phyloP scores from a whole-genome alignment of 2,888 invertebrate genomes.

The Pyrrhosoma nymphula region DNA sequence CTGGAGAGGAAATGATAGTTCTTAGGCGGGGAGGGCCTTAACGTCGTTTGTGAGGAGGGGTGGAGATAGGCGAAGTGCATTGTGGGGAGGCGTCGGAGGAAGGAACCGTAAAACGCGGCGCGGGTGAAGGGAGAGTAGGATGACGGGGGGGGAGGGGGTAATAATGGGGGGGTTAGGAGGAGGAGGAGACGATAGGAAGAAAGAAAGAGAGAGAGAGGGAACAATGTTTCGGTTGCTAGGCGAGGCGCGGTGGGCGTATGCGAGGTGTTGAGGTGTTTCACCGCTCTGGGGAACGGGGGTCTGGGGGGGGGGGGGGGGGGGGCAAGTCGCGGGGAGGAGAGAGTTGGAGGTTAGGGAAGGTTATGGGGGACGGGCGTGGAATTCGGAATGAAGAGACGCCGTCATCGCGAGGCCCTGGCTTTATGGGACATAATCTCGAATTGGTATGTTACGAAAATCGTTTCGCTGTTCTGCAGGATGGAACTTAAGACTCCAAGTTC shows the following conservation, averaged over 20 bases:
- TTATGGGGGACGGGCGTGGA: conserved; percentile 20
- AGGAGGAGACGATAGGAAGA: neutral
- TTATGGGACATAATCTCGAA: neutral
- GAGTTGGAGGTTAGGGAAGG: neutral
- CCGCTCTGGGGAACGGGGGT: too few species aligned
- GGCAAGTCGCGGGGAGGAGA: too few species aligned
- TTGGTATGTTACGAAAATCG: neutral
- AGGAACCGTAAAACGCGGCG: conserved; percentile 15
- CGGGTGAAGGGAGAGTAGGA: neutral
- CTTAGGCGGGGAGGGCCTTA: neutral
- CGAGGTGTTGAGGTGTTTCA: neutral
- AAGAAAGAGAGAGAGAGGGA: neutral
- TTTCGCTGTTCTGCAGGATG: neutral
- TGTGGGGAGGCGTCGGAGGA: neutral
- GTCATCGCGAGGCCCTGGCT: neutral
- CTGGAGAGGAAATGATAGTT: neutral
- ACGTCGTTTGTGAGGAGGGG: neutral
- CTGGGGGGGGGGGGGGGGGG: neutral
- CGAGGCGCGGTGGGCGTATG: neutral
- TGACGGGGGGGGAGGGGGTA: too few species aligned
- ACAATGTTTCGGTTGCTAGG: conserved; percentile 6
- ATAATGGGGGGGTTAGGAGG: neutral
- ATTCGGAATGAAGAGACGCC: neutral
- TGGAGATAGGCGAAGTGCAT: neutral
- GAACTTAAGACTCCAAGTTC: too few species aligned